These are phyloP conservation scores for Aspidiotus destructor DNA, from an alignment of 2,888 invertebrate species.

Conservation along the genomic window DNA sequence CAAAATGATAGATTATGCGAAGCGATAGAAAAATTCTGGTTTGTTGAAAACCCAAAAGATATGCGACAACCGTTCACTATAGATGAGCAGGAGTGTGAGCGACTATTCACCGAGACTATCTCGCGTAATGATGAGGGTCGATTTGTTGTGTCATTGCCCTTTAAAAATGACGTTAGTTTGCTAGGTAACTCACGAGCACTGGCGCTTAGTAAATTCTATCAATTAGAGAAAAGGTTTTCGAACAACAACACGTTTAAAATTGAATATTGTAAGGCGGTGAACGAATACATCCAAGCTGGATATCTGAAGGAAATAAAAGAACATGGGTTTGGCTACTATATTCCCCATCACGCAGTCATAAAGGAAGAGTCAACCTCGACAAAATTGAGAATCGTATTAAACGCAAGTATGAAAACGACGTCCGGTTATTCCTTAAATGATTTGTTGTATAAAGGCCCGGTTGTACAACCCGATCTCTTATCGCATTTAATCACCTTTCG, in stretches of 20 bases:
- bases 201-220: not conserved
- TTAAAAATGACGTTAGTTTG: too few relatives aligned
- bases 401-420: constrained; percentile 7
- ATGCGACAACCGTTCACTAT: too few relatives aligned
- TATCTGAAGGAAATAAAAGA: not conserved
- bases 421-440: constrained; percentile 10
- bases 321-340: not conserved
- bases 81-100: too few relatives aligned
- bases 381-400: constrained; percentile 1
- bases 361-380: not conserved
- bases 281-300: not conserved
- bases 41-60: too few relatives aligned
- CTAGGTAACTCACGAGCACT: too few relatives aligned
- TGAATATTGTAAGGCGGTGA: not conserved
- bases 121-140: too few relatives aligned
- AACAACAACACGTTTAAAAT: not conserved
- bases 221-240: constrained; percentile 3
- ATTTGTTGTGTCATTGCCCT: too few relatives aligned
- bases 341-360: constrained; percentile 10
- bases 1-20: too few relatives aligned
- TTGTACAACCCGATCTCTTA: not conserved
- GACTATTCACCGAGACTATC: too few relatives aligned
- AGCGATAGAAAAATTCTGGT: too few relatives aligned
- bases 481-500: not conserved
- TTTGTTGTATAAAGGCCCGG: constrained; percentile 5